Conservation (phyloP, 2,888 invertebrate species). For the Apamea anceps region DNA sequence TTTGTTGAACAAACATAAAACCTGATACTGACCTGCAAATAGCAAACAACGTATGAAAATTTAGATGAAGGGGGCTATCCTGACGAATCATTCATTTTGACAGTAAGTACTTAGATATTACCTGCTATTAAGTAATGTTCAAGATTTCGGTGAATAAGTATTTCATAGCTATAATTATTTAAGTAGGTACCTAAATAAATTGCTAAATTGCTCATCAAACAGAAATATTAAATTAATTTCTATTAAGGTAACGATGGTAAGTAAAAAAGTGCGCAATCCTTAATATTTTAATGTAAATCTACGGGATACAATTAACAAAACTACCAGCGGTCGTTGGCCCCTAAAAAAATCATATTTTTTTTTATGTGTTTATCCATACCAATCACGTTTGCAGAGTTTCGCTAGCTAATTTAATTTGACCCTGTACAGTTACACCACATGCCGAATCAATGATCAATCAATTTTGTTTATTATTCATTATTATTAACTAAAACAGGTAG, state of each 20-base stretch:
- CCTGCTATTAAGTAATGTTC: conserved; percentile 1
- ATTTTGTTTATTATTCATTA: not conserved
- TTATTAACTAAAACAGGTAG: not conserved
- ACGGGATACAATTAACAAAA: too few relatives aligned
- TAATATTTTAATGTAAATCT: not conserved
- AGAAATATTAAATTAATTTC: not conserved
- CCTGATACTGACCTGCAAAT: too few relatives aligned
- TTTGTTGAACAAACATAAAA: too few relatives aligned
- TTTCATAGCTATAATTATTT: not conserved
- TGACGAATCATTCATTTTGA: not conserved
- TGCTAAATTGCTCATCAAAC: not conserved
- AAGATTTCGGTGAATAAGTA: not conserved
- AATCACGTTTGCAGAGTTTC: too few relatives aligned
- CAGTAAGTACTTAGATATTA: not conserved
- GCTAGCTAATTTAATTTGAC: too few relatives aligned
- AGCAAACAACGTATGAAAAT: too few relatives aligned
- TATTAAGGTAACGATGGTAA: not conserved
- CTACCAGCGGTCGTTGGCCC: too few relatives aligned
- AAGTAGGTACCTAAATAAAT: not conserved
- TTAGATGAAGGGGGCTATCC: too few relatives aligned
- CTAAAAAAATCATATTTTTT: too few relatives aligned
- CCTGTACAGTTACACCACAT: not conserved
- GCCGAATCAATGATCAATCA: not conserved
- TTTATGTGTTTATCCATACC: not conserved
- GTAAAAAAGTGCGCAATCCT: not conserved